A percentile compares a stretch with the other conserved stretches of the same genome.
Conservation (phyloP, 2,797 vertebrate species). For the Toxotes lorentzi region DNA sequence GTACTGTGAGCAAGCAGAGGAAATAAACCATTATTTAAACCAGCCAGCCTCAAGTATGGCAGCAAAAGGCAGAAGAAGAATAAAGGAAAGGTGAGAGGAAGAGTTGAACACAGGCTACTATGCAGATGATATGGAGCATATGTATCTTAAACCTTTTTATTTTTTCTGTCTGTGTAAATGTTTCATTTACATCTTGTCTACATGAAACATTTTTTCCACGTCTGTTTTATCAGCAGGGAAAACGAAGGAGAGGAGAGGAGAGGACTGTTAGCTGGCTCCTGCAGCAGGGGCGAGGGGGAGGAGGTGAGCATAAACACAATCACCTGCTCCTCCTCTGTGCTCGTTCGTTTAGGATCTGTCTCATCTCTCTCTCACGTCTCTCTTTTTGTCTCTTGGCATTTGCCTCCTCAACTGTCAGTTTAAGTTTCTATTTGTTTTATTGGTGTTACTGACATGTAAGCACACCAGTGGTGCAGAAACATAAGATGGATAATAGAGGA, state of each 20-base stretch:
- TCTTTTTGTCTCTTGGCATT: background rate
- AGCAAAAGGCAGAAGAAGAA: background rate
- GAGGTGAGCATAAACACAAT: background rate
- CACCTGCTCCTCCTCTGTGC: background rate
- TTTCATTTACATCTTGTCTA: slow-evolving; percentile 35
- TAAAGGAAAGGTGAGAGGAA: background rate
- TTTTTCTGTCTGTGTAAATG: slow-evolving; percentile 7
- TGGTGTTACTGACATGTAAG: background rate
- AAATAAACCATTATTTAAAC: background rate
- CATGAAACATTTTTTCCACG: background rate
- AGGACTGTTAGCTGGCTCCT: background rate
- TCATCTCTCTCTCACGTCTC: background rate
- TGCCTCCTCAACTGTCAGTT: background rate
- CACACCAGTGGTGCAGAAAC: too few relatives aligned
- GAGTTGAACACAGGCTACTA: background rate
- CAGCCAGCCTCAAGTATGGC: too few relatives aligned
- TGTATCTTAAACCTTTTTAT: background rate
- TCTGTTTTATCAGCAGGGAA: background rate
- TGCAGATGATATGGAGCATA: background rate
- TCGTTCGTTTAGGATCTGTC: background rate
- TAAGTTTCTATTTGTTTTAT: background rate
- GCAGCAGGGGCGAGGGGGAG: background rate
- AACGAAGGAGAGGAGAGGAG: background rate
- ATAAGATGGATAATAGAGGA: too few relatives aligned
- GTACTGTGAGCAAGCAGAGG: background rate